Percentiles rank a stretch among this genome's conserved stretches.
These are phyloP conservation scores for Drosophila neotestacea DNA, from an alignment of 2,888 invertebrate genomes.

Conservation along the genomic window DNA sequence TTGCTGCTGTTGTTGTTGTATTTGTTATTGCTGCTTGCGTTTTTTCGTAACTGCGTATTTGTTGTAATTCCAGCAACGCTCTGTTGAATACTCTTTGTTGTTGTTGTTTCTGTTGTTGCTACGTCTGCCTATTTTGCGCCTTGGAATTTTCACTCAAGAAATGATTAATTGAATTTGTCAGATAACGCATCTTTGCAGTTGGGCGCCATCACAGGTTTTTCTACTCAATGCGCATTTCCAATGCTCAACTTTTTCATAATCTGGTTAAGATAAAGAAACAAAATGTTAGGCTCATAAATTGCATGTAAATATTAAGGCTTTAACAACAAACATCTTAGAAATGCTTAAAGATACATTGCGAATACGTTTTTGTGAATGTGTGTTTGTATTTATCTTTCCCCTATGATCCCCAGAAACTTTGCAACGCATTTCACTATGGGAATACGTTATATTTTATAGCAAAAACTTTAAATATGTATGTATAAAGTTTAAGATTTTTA, in stretches of 20 bases:
- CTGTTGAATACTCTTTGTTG: conserved; percentile 55
- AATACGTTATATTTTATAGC: too few species aligned
- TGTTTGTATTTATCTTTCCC: conserved; percentile 4
- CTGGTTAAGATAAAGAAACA: neutral
- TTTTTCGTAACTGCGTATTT: conserved; percentile 76
- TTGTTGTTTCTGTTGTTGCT: conserved; percentile 26
- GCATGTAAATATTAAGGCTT: conserved; percentile 2
- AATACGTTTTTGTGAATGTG: neutral
- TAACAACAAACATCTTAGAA: neutral
- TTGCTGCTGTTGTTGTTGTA: conserved; percentile 28
- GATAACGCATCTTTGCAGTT: conserved; percentile 71
- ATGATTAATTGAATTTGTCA: conserved; percentile 77
- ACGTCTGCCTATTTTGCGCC: conserved; percentile 34
- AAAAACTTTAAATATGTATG: too few species aligned
- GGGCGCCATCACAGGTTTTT: conserved; percentile 30
- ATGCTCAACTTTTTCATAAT: conserved; percentile 8
- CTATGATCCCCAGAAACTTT: conserved; percentile 39
- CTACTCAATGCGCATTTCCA: conserved; percentile 12
- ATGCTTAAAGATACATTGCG: conserved; percentile 3
- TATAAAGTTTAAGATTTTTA: too few species aligned
- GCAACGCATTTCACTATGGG: conserved; percentile 24
- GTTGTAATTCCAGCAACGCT: conserved; percentile 74
- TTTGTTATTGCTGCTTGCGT: conserved; percentile 12
- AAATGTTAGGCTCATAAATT: neutral
- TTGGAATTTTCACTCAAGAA: conserved; percentile 69